Conservation (phyloP, 2,797 vertebrate species). For the Notolepis coatsorum region DNA sequence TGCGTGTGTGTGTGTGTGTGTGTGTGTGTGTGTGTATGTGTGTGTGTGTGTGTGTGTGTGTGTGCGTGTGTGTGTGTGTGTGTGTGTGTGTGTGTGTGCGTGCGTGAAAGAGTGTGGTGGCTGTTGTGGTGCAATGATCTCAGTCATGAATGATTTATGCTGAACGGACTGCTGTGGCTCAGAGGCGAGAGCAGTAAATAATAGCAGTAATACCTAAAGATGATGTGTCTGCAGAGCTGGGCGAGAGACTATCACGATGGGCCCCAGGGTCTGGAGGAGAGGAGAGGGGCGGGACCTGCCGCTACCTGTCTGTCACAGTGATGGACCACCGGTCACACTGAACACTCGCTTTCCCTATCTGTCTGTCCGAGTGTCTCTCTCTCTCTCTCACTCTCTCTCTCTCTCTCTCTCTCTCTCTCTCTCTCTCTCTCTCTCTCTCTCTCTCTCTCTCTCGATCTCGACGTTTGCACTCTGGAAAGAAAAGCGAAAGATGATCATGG, state of each 20-base stretch:
- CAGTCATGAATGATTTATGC: constrained; percentile 73
- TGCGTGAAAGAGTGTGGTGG: constrained; percentile 18
- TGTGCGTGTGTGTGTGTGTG: not conserved
- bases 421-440: not conserved
- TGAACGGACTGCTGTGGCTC: constrained; percentile 57
- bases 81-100: not conserved
- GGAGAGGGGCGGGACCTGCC: constrained; percentile 48
- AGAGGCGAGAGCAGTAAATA: constrained; percentile 58
- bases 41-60: not conserved
- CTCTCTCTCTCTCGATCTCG: constrained; percentile 10
- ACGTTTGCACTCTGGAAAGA: constrained; percentile 38
- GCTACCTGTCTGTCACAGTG: constrained; percentile 40
- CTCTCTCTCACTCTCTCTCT: not conserved
- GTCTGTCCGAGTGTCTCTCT: not conserved
- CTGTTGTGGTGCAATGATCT: constrained; percentile 69
- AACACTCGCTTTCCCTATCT: constrained; percentile 11
- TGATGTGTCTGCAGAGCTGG: constrained; percentile 36
- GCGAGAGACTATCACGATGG: constrained; percentile 37
- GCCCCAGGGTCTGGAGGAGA: constrained; percentile 14
- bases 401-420: not conserved
- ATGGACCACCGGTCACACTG: constrained; percentile 45
- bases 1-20: constrained; percentile 22
- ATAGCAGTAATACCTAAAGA: constrained; percentile 49
- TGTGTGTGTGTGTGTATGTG: constrained; percentile 4
- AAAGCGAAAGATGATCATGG: constrained; percentile 62